Evolutionary conservation across 2,888 invertebrate species (phyloP), one percentile per base, ranked within the genome.

Genomic region (Eilema sororculum): DNA sequence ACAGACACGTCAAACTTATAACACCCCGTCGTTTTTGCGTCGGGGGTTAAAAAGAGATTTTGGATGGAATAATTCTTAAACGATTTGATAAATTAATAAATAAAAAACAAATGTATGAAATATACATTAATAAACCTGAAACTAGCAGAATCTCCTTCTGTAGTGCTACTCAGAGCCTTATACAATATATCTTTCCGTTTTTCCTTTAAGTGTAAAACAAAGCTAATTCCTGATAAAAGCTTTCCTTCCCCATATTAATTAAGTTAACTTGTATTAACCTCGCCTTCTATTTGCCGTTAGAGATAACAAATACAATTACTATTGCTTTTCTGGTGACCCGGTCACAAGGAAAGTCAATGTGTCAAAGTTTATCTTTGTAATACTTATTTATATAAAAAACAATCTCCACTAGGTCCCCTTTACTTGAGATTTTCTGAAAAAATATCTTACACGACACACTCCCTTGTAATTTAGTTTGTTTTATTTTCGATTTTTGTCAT

Each of bases 171-270:
- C 52, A 9, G n/a, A n/a, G 6, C 52, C 59, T 22, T 30, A 13
- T 41, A 25, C 41, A 61, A 65, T 56, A 25, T 13, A 41, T 30
- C 41, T 41, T 13, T 46, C 2, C 12, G 46, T 52, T 20, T 60
- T 60, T 60, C 41, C 41, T 25, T 25, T 16, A 20, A 16, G 24
- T 25, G 24, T 62, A 74, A 69, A 67, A 66, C 65, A 73, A 77
- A 78, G 64, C 63, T 78, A 78, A 80, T 80, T 74, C 68, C 63
- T 73, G 73, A 76, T 82, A 77, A 75, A 78, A 82, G 81, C 80
- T 76, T 78, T 68, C 59, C 59, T 72, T 24, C 67, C 24, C 24
- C 52, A 66, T 67, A 68, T 67, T 72, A 72, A 79, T 65, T 52
- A 65, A 76, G 68, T 73, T 67, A 68, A 68, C 67, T 76, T 73